Conservation (phyloP, 2,113 vertebrate genomes). For the Engraulis encrasicolus region DNA sequence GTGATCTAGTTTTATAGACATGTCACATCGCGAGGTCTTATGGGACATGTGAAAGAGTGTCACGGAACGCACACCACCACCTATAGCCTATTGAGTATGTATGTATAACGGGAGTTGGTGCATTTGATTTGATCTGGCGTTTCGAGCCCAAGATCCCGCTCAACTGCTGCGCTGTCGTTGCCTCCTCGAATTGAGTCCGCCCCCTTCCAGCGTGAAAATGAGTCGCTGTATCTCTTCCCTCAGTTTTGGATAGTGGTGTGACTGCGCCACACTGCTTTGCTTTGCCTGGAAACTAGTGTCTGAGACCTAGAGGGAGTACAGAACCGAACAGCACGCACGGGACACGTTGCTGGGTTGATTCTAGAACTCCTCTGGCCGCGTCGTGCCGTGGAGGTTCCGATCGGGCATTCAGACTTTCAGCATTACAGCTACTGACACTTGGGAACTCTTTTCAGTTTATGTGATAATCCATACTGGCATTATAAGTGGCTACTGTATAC, state of each 20-base stretch:
- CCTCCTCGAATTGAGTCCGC: constrained; percentile 70
- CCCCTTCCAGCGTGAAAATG: constrained; percentile 80
- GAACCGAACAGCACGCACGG: constrained; percentile 23
- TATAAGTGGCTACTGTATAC: constrained; percentile 25
- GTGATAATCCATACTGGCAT: constrained; percentile 26
- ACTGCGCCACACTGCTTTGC: constrained; percentile 66
- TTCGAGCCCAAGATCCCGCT: background rate
- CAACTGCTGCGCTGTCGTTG: background rate
- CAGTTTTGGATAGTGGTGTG: constrained; percentile 58
- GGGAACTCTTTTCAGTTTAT: constrained; percentile 18
- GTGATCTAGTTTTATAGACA: background rate
- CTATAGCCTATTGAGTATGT: background rate
- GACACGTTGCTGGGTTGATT: constrained; percentile 40
- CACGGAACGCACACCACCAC: too few species aligned
- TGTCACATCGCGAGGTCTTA: background rate
- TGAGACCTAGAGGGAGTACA: constrained; percentile 52
- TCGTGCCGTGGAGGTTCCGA: constrained; percentile 58
- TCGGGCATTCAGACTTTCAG: background rate
- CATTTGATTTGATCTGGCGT: background rate
- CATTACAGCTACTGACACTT: background rate
- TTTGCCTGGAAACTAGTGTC: constrained; percentile 74
- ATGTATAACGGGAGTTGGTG: background rate
- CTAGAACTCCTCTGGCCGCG: constrained; percentile 48
- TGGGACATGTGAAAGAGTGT: background rate
- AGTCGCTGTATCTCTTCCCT: constrained; percentile 71